A percentile compares a stretch with the other conserved stretches of the same genome.
phyloP scores from a whole-genome alignment of 2,113 vertebrate species.

The Rhipidura dahli region DNA sequence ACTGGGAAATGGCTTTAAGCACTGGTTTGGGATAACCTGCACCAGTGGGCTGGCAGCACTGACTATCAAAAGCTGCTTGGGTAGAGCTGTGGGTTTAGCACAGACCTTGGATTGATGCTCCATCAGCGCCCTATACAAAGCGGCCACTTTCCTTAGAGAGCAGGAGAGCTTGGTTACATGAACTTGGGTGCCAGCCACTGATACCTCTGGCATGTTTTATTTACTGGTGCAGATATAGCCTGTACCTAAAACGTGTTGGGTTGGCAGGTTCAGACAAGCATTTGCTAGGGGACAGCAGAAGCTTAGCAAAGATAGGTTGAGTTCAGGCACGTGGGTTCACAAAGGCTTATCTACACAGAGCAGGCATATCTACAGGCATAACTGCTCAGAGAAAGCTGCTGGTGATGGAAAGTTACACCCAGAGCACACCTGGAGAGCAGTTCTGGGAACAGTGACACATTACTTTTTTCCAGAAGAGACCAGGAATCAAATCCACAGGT shows the following conservation, averaged over 20 bases:
- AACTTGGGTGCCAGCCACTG: neutral
- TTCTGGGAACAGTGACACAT: neutral
- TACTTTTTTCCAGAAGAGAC: neutral
- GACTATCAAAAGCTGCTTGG: neutral
- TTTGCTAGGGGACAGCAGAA: neutral
- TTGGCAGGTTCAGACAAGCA: neutral
- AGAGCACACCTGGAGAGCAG: neutral
- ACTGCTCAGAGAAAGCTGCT: neutral
- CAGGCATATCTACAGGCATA: neutral
- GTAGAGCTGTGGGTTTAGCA: neutral
- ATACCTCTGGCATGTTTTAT: neutral
- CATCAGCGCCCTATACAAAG: fast-evolving
- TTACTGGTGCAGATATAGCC: neutral
- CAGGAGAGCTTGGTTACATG: neutral
- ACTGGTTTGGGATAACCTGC: neutral
- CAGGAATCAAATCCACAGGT: neutral
- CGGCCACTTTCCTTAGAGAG: neutral
- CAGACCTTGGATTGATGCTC: neutral
- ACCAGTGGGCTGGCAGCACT: neutral
- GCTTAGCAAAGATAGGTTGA: neutral
- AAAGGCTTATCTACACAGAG: neutral
- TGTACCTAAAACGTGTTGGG: fast-evolving
- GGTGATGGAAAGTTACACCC: neutral
- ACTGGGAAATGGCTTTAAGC: neutral
- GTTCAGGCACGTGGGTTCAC: neutral